phyloP scores from a whole-genome alignment of 1,140 invertebrate species.

The Galleria mellonella region DNA sequence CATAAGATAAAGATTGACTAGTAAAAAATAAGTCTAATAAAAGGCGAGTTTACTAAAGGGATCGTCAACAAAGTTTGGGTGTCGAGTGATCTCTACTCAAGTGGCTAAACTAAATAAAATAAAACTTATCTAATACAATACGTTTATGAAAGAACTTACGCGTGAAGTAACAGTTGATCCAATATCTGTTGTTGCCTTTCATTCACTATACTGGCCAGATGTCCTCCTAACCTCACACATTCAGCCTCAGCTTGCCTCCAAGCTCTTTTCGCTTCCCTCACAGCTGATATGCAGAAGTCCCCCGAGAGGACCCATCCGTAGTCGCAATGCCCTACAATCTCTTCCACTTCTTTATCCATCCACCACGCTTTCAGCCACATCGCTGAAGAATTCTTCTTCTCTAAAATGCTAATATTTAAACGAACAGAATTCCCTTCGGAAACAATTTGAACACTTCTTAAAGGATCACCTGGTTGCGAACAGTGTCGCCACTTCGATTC shows the following conservation, averaged over 20 bases:
- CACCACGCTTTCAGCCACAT: slow-evolving; percentile 71
- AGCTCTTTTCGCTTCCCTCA: slow-evolving; percentile 71
- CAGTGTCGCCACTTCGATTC: slow-evolving; percentile 75
- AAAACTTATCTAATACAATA: too few relatives aligned
- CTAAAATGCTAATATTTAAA: slow-evolving; percentile 57
- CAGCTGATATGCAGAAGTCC: slow-evolving; percentile 78
- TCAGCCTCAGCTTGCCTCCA: slow-evolving; percentile 81
- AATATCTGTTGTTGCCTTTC: slow-evolving; percentile 76
- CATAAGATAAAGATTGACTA: too few relatives aligned
- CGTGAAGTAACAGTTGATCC: slow-evolving; percentile 76
- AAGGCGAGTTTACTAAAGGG: too few relatives aligned
- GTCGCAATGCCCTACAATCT: slow-evolving; percentile 76
- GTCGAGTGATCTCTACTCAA: too few relatives aligned
- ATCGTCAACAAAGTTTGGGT: too few relatives aligned
- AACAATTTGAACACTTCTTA: slow-evolving; percentile 74
- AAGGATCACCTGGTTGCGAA: slow-evolving; percentile 70
- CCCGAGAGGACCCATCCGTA: slow-evolving; percentile 78
- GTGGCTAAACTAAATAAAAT: too few relatives aligned
- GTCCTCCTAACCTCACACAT: slow-evolving; percentile 77
- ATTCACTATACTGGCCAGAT: slow-evolving; percentile 78
- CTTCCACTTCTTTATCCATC: slow-evolving; percentile 72
- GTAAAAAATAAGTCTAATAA: too few relatives aligned
- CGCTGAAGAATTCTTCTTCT: slow-evolving; percentile 44
- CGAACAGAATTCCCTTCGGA: slow-evolving; percentile 74
- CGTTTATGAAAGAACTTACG: slow-evolving; percentile 74